Conservation (phyloP, 2,113 vertebrate species). For the Crotalus tigris region DNA sequence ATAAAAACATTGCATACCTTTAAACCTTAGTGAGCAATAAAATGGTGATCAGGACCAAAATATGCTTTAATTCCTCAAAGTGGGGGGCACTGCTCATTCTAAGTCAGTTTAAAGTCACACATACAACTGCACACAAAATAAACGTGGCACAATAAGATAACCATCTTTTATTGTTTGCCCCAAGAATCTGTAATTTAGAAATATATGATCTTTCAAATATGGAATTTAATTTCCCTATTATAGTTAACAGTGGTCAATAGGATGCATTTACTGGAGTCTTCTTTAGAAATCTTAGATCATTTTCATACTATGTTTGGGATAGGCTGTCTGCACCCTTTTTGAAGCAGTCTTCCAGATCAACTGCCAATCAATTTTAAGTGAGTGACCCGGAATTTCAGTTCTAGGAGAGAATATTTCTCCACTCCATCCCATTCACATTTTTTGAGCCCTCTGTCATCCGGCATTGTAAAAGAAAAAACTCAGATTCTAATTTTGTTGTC, state of each 20-base stretch:
- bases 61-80: neutral
- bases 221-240: neutral
- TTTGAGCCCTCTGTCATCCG: neutral
- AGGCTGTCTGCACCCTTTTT: too few relatives aligned
- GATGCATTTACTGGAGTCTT: neutral
- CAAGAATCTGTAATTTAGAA: neutral
- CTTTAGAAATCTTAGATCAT: neutral
- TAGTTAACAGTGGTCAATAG: neutral
- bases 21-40: neutral
- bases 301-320: neutral
- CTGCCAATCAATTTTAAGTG: neutral
- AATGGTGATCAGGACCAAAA: neutral
- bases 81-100: neutral
- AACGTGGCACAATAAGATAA: neutral
- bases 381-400: neutral
- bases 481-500: neutral
- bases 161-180: neutral
- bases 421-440: neutral
- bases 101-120: neutral
- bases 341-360: neutral
- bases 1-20: neutral
- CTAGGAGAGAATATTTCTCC: neutral
- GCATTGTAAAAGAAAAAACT: neutral
- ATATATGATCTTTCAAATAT: neutral
- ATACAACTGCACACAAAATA: neutral